phyloP scores from a whole-genome alignment of 2,797 vertebrate species.

The Halcyon leucocephala region DNA sequence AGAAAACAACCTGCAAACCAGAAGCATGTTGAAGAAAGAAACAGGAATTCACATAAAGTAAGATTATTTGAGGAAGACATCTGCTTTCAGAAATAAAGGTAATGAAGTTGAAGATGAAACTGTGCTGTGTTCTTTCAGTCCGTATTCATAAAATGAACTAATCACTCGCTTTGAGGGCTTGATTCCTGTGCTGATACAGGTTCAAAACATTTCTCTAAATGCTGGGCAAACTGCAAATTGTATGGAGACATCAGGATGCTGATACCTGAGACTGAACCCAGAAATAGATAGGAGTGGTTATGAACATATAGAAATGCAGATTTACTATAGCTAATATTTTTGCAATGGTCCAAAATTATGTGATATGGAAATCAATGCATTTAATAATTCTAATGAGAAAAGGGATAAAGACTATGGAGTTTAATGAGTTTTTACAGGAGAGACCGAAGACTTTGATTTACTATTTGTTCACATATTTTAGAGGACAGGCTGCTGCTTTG shows the following conservation, averaged over 20 bases:
- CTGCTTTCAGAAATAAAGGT: not conserved
- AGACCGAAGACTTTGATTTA: slow-evolving; percentile 9
- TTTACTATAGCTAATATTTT: not conserved
- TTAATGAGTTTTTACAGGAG: not conserved
- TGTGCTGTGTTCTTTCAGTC: not conserved
- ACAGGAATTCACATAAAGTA: not conserved
- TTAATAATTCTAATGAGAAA: slow-evolving; percentile 32
- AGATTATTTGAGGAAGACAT: not conserved
- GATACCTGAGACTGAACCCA: not conserved
- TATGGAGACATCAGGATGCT: not conserved
- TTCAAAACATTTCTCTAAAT: not conserved
- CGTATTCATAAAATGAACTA: not conserved
- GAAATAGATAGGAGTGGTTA: not conserved
- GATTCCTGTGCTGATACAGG: not conserved
- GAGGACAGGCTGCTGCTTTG: slow-evolving; percentile 27
- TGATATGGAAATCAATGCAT: not conserved
- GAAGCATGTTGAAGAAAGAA: not conserved
- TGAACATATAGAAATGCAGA: not conserved
- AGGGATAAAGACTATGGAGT: not conserved
- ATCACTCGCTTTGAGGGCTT: not conserved
- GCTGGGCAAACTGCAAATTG: not conserved
- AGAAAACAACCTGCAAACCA: not conserved
- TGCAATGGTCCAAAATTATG: not conserved
- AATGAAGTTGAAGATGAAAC: not conserved
- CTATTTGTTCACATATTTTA: slow-evolving; percentile 8